phyloP scores from a whole-genome alignment of 1,140 invertebrate species.

The Oreohelix idahoensis region DNA sequence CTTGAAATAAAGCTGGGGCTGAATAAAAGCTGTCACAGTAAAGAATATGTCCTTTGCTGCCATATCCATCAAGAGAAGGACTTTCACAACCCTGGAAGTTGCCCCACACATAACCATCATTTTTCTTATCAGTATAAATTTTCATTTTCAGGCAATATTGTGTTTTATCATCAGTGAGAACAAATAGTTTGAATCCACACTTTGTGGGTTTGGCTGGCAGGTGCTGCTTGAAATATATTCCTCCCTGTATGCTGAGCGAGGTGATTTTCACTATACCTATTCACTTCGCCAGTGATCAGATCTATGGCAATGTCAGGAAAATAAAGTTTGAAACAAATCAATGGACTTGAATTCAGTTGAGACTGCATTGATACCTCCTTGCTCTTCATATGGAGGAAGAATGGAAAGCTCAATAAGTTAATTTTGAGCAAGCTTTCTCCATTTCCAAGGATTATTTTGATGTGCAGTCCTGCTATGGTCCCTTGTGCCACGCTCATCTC shows the following conservation, averaged over 20 bases:
- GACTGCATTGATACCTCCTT: too few relatives aligned
- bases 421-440: too few relatives aligned
- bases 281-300: too few relatives aligned
- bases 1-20: neutral
- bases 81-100: neutral
- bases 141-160: neutral
- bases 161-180: neutral
- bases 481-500: too few relatives aligned
- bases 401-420: too few relatives aligned
- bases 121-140: neutral
- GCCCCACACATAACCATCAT: neutral
- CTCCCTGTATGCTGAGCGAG: slow-evolving; percentile 21
- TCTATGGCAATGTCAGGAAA: too few relatives aligned
- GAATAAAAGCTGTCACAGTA: neutral
- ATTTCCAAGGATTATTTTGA: too few relatives aligned
- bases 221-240: neutral
- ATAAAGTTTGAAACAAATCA: too few relatives aligned
- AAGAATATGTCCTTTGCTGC: neutral
- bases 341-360: too few relatives aligned
- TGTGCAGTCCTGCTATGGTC: too few relatives aligned
- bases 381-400: too few relatives aligned
- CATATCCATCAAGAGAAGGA: neutral
- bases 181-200: neutral
- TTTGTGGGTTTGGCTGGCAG: neutral
- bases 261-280: too few relatives aligned